These are phyloP conservation scores for Thalassophryne amazonica DNA, from an alignment of 2,797 vertebrate genomes.

Conservation along the genomic window DNA sequence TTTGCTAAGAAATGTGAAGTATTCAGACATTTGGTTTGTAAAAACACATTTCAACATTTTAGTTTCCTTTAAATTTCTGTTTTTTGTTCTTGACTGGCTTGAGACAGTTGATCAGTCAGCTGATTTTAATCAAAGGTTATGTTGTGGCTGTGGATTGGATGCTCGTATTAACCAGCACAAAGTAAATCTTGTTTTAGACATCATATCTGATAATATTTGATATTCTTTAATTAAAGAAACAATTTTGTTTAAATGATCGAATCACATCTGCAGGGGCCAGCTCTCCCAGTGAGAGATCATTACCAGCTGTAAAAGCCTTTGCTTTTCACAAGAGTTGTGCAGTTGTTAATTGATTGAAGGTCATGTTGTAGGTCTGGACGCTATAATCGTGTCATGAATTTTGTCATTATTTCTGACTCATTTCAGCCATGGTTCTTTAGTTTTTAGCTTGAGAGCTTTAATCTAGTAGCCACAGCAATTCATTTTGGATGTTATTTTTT, in stretches of 20 bases:
- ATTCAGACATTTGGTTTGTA: conserved; percentile 40
- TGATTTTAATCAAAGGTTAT: conserved; percentile 26
- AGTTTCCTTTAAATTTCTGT: conserved; percentile 22
- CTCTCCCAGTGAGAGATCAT: conserved; percentile 16
- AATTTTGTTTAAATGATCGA: conserved; percentile 15
- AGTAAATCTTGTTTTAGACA: conserved; percentile 4
- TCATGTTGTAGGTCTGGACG: conserved; percentile 19
- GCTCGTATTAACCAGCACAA: not conserved
- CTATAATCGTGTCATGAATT: conserved; percentile 20
- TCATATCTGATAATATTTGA: conserved; percentile 19
- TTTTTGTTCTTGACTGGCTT: not conserved
- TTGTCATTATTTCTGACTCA: conserved; percentile 3
- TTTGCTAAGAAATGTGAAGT: conserved; percentile 21
- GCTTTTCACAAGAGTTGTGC: conserved; percentile 16
- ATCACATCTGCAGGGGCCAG: conserved; percentile 24
- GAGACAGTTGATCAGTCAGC: conserved; percentile 10
- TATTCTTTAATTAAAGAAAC: conserved; percentile 20
- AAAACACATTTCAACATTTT: conserved; percentile 21
- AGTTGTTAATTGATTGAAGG: conserved; percentile 18
- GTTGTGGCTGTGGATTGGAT: conserved; percentile 15
- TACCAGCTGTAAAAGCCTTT: conserved; percentile 29
- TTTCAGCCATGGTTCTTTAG: not conserved
- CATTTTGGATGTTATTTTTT: too few relatives aligned
- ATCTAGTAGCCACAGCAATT: too few relatives aligned
- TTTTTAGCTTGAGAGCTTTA: too few relatives aligned